Evolutionary conservation across 2,888 invertebrate genomes (phyloP), one percentile per base, ranked within the genome.

Genomic region (Drosophila emarginata): DNA sequence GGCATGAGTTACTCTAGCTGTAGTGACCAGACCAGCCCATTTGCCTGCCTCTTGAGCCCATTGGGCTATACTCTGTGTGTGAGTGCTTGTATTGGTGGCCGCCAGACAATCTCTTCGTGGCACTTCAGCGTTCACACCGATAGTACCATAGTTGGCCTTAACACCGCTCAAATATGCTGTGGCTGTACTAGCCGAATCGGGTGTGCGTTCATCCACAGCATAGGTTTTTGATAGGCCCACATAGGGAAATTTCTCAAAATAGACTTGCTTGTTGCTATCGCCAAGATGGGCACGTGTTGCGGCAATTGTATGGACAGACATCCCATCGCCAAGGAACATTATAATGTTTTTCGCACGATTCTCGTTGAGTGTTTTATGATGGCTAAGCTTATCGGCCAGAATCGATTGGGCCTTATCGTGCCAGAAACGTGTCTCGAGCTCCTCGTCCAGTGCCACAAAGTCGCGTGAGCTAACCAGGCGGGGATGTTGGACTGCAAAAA

Each of bases 111-210:
- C 94, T 0, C 93, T 93, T 0, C 93, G 92, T 36, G 90, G 89
- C 0, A 95, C 96, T 0, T 93, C 92, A 0, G 94, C 95, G 53
- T 94, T 94, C 0, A 97, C 94, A 0, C 97, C 97, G 37, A 97
- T 93, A 0, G 96, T 96, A 1, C 94, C 95, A 75, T 87, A 93
- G 89, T 96, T 96, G n/a, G 94, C 94, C 92, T 97, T 97, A 0
- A 96, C 95, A 0, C 97, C 97, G 2, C 93, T 93, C 12, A 96
- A 91, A 86, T 96, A 96, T 0, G 97, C 96, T 0, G 97, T 97
- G 0, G 96, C 95, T 0, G 96, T 95, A 84, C 95, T 95, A 0
- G 97, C 97, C 0, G 97, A 97, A 87, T 97, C 97, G 0, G 97
- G 94, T 0, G 96, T 96, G 90, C 96, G 95, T 50, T 93, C 92